Conservation (phyloP, 2,888 invertebrate species). For the Axea sp. region DNA sequence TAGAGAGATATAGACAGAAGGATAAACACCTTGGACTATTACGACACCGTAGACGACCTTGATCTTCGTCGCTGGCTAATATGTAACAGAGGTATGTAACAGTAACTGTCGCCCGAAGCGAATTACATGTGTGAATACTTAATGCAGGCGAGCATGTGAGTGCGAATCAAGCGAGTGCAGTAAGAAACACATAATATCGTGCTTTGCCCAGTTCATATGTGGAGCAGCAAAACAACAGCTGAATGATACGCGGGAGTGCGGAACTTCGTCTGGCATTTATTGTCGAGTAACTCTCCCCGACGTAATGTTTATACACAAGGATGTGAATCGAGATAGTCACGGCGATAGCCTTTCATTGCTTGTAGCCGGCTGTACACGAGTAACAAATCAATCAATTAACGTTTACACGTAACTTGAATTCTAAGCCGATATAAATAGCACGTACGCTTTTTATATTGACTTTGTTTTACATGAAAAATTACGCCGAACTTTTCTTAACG, state of each 20-base stretch:
- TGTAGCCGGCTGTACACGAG: conserved; percentile 1
- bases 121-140: conserved; percentile 64
- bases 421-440: conserved; percentile 16
- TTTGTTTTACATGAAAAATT: too few species aligned
- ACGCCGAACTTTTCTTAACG: too few species aligned
- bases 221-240: conserved; percentile 63
- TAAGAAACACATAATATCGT: conserved; percentile 45
- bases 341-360: conserved; percentile 45
- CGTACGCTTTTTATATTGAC: conserved; percentile 8
- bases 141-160: conserved; percentile 53
- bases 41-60: conserved; percentile 64
- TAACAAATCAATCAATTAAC: conserved; percentile 43
- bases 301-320: conserved; percentile 24
- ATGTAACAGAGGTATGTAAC: conserved; percentile 49
- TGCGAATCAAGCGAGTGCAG: conserved; percentile 65
- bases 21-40: conserved; percentile 10
- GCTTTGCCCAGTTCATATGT: conserved; percentile 63
- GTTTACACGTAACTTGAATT: conserved; percentile 13
- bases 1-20: too few species aligned
- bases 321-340: conserved; percentile 41
- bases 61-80: conserved; percentile 68
- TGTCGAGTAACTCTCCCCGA: conserved; percentile 38
- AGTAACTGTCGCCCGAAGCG: conserved; percentile 67
- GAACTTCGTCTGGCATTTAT: conserved; percentile 45
- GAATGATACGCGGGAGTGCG: conserved; percentile 42